Base-by-base conservation (phyloP, 2,113 vertebrate genomes). In the Ammodytes dubius region DNA sequence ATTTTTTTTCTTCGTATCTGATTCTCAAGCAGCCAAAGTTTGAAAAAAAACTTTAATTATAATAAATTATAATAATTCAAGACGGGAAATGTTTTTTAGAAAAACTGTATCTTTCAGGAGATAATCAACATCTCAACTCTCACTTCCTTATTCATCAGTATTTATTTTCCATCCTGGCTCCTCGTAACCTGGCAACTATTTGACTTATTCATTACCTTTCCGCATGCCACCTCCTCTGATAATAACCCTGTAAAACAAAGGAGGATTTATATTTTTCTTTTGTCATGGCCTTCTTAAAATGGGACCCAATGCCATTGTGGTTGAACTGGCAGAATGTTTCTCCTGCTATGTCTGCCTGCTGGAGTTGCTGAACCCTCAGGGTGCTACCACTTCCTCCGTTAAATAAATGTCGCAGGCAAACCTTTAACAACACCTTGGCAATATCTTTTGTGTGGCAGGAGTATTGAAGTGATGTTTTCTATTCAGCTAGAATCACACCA, bases 321-420 rank as follows among this genome's bases (percentile, higher is more conserved):
- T 82, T 64, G 45, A 85, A 85, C 50, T 27, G 17, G 43, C 68
- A 19, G 47, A 87, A 81, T 69, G 73, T 49, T 52, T 45, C 27
- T 54, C 69, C 63, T 76, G 45, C 70, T 74, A 74, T 19, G 74
- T 79, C 70, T 70, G 72, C 12, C 37, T n/a, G n/a, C 4, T 76
- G 64, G n/a, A 68, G 60, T 35, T 40, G 81, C 83, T 74, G 56
- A 83, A 77, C 9, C 13, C 49, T 39, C 40, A 60, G 64, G 0
- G 61, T 47, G 61, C 61, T 50, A 76, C 46, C 39, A 45, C 10
- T 19, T 42, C 5, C 14, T 9, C 63, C 12, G 49, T 14, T 61
- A 52, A 54, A 67, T 1, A 40, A 52, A 43, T 54, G 45, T 19
- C 13, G 42, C 13, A 59, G 6, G 43, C 49, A 66, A 70, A 63